A percentile compares a stretch with the other conserved stretches of the same genome.
phyloP scores from a whole-genome alignment of 2,888 invertebrate genomes.

The Euspilapteryx auroguttella region DNA sequence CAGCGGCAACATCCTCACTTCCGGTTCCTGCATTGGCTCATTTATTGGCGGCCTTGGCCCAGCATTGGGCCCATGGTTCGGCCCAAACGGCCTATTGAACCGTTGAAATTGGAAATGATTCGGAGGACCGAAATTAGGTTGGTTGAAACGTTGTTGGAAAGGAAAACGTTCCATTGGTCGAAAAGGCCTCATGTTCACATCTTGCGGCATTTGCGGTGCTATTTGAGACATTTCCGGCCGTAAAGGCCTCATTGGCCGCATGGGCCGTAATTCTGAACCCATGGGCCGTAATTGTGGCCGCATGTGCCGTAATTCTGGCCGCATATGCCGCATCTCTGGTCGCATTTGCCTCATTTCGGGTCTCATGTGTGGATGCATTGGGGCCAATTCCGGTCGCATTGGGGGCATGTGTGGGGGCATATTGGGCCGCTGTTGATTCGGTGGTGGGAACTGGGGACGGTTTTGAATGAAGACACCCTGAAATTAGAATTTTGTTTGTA shows the following conservation, averaged over 20 bases:
- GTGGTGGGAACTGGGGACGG: background rate
- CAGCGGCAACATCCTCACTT: slow-evolving; percentile 43
- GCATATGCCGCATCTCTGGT: background rate
- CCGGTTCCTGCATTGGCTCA: slow-evolving; percentile 18
- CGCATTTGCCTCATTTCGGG: background rate
- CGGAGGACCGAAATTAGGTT: slow-evolving; percentile 14
- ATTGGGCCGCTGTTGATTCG: background rate
- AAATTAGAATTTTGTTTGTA: no score
- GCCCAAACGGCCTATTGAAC: slow-evolving; percentile 19
- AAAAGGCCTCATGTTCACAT: background rate
- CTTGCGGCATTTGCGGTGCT: background rate
- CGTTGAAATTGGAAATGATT: slow-evolving; percentile 18
- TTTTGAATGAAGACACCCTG: no score
- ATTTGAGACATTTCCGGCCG: slow-evolving; percentile 13
- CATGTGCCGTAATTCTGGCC: slow-evolving; percentile 2
- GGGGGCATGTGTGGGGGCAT: background rate
- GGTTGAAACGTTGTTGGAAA: background rate
- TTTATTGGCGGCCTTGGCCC: background rate
- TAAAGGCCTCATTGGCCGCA: slow-evolving; percentile 12
- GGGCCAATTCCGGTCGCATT: background rate
- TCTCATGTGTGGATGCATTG: background rate
- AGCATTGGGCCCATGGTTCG: background rate
- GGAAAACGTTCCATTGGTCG: slow-evolving; percentile 13
- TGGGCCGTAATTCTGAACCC: background rate
- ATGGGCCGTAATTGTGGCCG: slow-evolving; percentile 1